A percentile compares a stretch with the other conserved stretches of the same genome.
Conservation (phyloP, 2,888 invertebrate species). For the Spicauda simplicius region DNA sequence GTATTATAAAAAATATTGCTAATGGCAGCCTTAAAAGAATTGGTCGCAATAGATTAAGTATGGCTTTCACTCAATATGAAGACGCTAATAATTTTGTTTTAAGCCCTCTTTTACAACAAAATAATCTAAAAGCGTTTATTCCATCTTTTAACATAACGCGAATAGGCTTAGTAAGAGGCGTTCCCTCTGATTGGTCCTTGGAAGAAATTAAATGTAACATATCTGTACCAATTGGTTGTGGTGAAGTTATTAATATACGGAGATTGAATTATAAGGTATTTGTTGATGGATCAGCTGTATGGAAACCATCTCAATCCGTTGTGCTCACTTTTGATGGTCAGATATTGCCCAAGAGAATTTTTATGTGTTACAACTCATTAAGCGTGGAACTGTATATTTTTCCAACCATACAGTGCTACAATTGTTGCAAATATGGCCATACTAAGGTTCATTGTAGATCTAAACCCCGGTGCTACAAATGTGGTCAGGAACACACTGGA, state of each 20-base stretch:
- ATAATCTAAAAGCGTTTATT: conserved; percentile 11
- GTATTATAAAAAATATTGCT: too few species aligned
- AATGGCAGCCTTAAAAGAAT: too few species aligned
- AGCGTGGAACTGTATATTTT: conserved; percentile 38
- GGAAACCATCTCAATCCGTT: conserved; percentile 16
- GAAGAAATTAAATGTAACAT: neutral
- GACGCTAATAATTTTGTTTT: neutral
- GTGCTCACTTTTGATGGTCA: conserved; percentile 16
- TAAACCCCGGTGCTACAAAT: conserved; percentile 33
- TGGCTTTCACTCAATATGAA: too few species aligned
- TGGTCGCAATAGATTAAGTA: too few species aligned
- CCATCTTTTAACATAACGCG: conserved; percentile 11
- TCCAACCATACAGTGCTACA: conserved; percentile 39
- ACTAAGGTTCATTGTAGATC: conserved; percentile 35
- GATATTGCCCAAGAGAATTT: conserved; percentile 17
- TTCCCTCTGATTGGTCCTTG: too few species aligned
- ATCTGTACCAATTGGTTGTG: neutral
- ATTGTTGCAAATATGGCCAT: conserved; percentile 38
- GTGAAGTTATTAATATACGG: neutral
- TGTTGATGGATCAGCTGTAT: conserved; percentile 6
- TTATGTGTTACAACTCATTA: conserved; percentile 16
- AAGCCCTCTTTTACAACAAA: neutral
- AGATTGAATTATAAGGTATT: conserved; percentile 3
- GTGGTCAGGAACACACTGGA: conserved; percentile 32
- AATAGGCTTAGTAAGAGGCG: conserved; percentile 10